Percentiles rank a stretch among this genome's conserved stretches.
Evolutionary conservation across 1,140 invertebrate genomes (phyloP).

Genomic region (Coptotermes formosanus): DNA sequence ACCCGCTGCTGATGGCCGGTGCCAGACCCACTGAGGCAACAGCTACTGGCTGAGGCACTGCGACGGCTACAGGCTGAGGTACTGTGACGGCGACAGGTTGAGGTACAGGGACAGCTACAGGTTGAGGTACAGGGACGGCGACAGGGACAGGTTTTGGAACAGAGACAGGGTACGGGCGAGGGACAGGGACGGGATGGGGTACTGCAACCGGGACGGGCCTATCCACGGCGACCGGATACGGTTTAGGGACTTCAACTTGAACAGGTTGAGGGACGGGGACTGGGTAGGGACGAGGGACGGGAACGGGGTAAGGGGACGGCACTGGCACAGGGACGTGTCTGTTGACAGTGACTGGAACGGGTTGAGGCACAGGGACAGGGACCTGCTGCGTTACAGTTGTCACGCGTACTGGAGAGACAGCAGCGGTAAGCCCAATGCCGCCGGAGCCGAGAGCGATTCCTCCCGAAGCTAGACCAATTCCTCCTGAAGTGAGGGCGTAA

Average conservation of each 20-base stretch:
- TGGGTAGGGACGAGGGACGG: neutral
- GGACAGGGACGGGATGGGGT: slow-evolving; percentile 5
- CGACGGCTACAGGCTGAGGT: slow-evolving; percentile 24
- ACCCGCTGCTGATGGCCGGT: neutral
- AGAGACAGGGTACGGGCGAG: slow-evolving; percentile 23
- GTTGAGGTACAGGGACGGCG: slow-evolving; percentile 3
- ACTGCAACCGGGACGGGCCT: neutral
- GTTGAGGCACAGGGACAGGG: too few species aligned
- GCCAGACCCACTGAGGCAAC: neutral
- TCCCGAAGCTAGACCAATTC: neutral
- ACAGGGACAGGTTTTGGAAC: slow-evolving; percentile 20
- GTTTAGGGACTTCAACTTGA: neutral
- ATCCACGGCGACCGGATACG: neutral
- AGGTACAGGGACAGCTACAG: slow-evolving; percentile 21
- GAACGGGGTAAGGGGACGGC: neutral
- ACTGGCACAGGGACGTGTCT: slow-evolving; percentile 11
- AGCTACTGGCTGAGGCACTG: neutral
- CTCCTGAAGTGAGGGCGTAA: too few species aligned
- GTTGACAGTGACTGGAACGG: too few species aligned
- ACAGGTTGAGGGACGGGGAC: neutral
- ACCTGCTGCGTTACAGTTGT: too few species aligned
- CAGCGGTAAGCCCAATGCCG: too few species aligned
- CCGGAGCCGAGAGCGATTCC: too few species aligned
- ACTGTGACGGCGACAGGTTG: slow-evolving; percentile 19
- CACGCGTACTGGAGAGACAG: too few species aligned